phyloP scores from a whole-genome alignment of 1,140 invertebrate species.

The Trichoplusia ni region DNA sequence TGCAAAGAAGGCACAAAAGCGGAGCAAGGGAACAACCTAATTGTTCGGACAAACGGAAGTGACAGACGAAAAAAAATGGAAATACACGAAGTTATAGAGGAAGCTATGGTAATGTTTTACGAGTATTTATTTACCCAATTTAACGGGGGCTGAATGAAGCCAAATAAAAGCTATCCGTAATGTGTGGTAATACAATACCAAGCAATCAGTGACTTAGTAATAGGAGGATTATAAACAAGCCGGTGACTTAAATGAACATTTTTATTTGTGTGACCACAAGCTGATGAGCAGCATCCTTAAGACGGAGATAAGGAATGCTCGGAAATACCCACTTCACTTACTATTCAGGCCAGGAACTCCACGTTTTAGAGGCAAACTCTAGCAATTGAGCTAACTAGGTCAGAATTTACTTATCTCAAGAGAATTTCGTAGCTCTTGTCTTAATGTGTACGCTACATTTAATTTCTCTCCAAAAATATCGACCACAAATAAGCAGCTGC shows the following conservation, averaged over 20 bases:
- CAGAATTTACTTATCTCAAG: conserved; percentile 32
- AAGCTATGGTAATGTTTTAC: conserved; percentile 39
- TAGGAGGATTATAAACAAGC: too few relatives aligned
- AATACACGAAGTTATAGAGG: conserved; percentile 47
- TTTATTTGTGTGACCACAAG: too few relatives aligned
- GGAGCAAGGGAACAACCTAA: conserved; percentile 44
- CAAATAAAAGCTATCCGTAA: too few relatives aligned
- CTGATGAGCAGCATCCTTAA: conserved; percentile 1
- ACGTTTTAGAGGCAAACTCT: conserved; percentile 31
- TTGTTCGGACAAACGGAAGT: conserved; percentile 61
- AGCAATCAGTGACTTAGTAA: too few relatives aligned
- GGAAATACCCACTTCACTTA: conserved; percentile 27
- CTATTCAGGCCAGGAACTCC: conserved; percentile 27
- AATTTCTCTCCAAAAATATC: conserved; percentile 20
- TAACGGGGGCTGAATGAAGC: neutral
- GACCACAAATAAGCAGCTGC: conserved; percentile 18
- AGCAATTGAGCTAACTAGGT: conserved; percentile 34
- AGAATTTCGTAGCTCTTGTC: conserved; percentile 15
- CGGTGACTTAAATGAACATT: too few relatives aligned
- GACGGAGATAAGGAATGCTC: conserved; percentile 15
- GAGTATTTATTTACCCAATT: conserved; percentile 10
- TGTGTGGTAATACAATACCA: too few relatives aligned
- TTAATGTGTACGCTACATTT: conserved; percentile 30
- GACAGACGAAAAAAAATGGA: conserved; percentile 56
- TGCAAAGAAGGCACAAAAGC: conserved; percentile 47